These are phyloP conservation scores for Bombus impatiens DNA, from an alignment of 1,140 invertebrate genomes.

Conservation along the genomic window DNA sequence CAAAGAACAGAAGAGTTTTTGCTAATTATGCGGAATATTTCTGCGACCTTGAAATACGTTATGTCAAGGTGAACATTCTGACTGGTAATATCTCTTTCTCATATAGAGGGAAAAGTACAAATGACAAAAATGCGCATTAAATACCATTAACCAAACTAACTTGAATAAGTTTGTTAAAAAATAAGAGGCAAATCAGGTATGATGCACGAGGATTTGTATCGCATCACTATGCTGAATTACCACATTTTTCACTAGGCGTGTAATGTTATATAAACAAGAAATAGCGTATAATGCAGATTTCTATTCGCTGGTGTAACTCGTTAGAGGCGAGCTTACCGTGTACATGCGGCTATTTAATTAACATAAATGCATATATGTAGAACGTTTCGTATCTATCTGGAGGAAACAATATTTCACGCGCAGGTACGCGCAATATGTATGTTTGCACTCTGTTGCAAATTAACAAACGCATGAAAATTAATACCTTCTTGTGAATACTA, in stretches of 20 bases:
- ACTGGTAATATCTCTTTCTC: too few species aligned
- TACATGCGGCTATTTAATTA: background rate
- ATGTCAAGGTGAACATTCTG: too few species aligned
- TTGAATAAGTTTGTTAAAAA: background rate
- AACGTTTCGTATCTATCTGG: background rate
- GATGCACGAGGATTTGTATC: background rate
- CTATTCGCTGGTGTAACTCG: background rate
- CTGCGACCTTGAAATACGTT: too few species aligned
- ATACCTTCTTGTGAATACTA: background rate
- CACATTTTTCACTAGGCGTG: background rate
- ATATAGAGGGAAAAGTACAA: too few species aligned
- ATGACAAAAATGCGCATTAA: too few species aligned
- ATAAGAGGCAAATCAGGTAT: background rate
- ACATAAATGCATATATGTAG: conserved; percentile 25
- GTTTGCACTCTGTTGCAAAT: conserved; percentile 2
- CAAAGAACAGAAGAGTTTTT: too few species aligned
- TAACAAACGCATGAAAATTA: conserved; percentile 7
- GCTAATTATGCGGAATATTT: too few species aligned
- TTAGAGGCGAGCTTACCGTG: background rate
- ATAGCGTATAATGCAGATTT: background rate
- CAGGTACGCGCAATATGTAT: background rate
- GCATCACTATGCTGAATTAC: background rate
- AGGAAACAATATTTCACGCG: conserved; percentile 17
- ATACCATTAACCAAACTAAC: too few species aligned
- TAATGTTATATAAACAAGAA: conserved; percentile 21